These are phyloP conservation scores for Aethes cnicana DNA, from an alignment of 2,888 invertebrate genomes.

Conservation along the genomic window DNA sequence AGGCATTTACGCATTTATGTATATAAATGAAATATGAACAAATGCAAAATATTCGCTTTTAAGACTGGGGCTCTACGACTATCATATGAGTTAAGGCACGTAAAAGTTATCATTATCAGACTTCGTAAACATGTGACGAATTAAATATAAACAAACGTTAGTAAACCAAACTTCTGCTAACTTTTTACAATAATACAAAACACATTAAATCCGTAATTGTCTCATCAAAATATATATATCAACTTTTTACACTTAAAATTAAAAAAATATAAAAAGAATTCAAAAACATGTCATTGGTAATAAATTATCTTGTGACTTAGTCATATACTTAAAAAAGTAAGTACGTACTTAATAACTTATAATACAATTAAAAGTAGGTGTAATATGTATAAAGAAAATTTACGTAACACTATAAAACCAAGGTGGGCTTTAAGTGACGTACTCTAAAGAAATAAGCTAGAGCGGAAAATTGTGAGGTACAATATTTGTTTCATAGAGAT, in stretches of 20 bases:
- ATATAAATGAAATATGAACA: neutral
- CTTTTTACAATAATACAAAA: slow-evolving; percentile 57
- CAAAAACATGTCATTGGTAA: slow-evolving; percentile 81
- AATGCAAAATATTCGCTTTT: neutral
- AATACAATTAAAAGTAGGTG: slow-evolving; percentile 42
- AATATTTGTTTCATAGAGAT: slow-evolving; percentile 51
- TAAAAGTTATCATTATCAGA: slow-evolving; percentile 4
- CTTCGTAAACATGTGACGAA: neutral
- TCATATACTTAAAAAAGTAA: slow-evolving; percentile 69
- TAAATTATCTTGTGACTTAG: slow-evolving; percentile 82
- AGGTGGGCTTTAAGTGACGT: slow-evolving; percentile 39
- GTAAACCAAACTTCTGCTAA: slow-evolving; percentile 74
- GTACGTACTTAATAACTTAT: slow-evolving; percentile 45
- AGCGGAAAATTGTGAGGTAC: slow-evolving; percentile 63
- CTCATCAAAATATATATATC: slow-evolving; percentile 64
- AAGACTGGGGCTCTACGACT: no score
- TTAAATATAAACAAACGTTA: slow-evolving; percentile 53
- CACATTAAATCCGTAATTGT: slow-evolving; percentile 57
- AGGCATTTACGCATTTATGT: slow-evolving; percentile 2
- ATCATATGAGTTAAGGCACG: neutral
- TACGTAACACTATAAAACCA: slow-evolving; percentile 13
- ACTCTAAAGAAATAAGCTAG: slow-evolving; percentile 57
- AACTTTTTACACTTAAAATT: slow-evolving; percentile 68
- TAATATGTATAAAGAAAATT: slow-evolving; percentile 43
- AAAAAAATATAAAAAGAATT: slow-evolving; percentile 70